phyloP scores from a whole-genome alignment of 2,113 vertebrate genomes.

The Chaetura pelagica region DNA sequence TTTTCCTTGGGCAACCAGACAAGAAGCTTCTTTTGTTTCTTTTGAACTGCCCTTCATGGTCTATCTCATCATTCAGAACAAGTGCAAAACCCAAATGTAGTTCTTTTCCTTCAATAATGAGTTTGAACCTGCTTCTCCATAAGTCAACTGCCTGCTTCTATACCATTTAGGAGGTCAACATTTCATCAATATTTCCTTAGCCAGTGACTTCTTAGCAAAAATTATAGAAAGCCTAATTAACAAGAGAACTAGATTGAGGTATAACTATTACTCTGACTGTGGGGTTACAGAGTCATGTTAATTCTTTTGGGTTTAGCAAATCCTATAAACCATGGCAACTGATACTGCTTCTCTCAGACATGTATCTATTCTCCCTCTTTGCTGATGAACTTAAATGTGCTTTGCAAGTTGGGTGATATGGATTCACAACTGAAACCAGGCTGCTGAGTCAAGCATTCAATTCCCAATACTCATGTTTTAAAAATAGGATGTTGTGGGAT shows the following conservation, averaged over 20 bases:
- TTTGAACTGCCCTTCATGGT: neutral
- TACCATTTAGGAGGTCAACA: neutral
- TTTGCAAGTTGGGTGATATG: neutral
- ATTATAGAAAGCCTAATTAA: neutral
- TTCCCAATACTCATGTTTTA: neutral
- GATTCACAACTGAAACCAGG: neutral
- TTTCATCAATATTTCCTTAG: neutral
- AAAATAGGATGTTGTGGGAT: neutral
- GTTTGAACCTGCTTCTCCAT: neutral
- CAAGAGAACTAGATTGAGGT: neutral
- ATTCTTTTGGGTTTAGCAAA: neutral
- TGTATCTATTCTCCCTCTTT: neutral
- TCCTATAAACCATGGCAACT: neutral
- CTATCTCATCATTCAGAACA: neutral
- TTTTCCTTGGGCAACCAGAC: neutral
- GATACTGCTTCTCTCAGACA: neutral
- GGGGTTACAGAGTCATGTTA: neutral
- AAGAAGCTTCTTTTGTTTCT: neutral
- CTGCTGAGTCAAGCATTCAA: neutral
- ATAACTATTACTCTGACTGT: neutral
- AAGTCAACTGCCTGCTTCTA: neutral
- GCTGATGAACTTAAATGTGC: neutral
- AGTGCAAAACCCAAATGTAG: neutral
- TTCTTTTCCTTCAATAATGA: neutral
- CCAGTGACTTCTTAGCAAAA: neutral